phyloP scores from a whole-genome alignment of 1,140 invertebrate genomes.

The Hycleus cichorii region DNA sequence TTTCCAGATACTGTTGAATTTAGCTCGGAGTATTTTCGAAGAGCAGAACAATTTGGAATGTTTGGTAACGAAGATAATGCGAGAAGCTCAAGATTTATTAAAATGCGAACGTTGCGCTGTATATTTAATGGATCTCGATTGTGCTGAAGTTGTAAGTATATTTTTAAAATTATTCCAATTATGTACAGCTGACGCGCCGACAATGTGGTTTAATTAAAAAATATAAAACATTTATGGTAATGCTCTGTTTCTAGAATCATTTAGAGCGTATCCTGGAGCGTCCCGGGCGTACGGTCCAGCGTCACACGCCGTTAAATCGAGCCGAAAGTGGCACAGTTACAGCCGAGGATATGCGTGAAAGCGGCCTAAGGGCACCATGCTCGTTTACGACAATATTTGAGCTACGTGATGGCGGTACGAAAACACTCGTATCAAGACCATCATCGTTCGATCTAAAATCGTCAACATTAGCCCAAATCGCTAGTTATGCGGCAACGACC shows the following conservation, averaged over 20 bases:
- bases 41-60: conserved; percentile 90
- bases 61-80: conserved; percentile 94
- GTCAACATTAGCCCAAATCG: conserved; percentile 62
- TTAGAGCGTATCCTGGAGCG: conserved; percentile 73
- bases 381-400: conserved; percentile 78
- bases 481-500: conserved; percentile 72
- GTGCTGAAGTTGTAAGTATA: conserved; percentile 71
- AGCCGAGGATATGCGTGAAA: conserved; percentile 61
- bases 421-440: conserved; percentile 49
- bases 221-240: no score
- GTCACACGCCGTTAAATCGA: conserved; percentile 56
- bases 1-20: conserved; percentile 69
- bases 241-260: conserved; percentile 56
- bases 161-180: background rate
- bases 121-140: conserved; percentile 78
- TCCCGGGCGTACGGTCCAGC: conserved; percentile 53
- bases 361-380: conserved; percentile 42
- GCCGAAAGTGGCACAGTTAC: conserved; percentile 65
- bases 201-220: background rate
- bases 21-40: conserved; percentile 84
- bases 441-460: conserved; percentile 47
- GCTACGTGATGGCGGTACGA: conserved; percentile 51
- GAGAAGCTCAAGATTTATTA: conserved; percentile 82
- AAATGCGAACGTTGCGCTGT: conserved; percentile 91
- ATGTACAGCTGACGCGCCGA: background rate